phyloP scores from a whole-genome alignment of 2,888 invertebrate species.

The Caenorhabditis panamensis region DNA sequence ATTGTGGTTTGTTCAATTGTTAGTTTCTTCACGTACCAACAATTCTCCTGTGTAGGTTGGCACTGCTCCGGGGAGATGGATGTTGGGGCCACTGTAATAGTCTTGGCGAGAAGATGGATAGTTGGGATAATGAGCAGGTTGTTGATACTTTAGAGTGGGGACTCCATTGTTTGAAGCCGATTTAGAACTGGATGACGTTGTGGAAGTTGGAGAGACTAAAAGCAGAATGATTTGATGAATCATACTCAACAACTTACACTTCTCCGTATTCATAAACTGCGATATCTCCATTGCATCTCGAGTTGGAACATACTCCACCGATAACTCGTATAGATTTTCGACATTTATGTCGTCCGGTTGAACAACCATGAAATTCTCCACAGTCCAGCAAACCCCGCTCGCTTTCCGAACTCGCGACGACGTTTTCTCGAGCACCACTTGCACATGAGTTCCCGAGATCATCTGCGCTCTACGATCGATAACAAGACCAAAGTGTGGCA shows the following conservation, averaged over 20 bases:
- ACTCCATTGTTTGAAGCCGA: not conserved
- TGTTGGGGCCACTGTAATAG: conserved; percentile 8
- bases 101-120: not conserved
- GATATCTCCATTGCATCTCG: conserved; percentile 37
- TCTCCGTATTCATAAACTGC: not conserved
- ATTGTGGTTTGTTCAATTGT: not conserved
- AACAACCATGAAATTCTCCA: conserved; percentile 17
- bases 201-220: not conserved
- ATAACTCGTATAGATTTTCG: conserved; percentile 8
- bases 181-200: conserved; percentile 1
- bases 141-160: conserved; percentile 40
- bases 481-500: conserved; percentile 23
- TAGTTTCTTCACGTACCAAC: conserved; percentile 7
- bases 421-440: conserved; percentile 33
- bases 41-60: conserved; percentile 8
- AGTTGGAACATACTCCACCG: not conserved
- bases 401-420: not conserved
- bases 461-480: conserved; percentile 10
- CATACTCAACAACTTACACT: no score
- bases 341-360: conserved; percentile 3
- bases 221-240: no score
- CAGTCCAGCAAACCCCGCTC: conserved; percentile 26
- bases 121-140: not conserved
- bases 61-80: no score
- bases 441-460: conserved; percentile 31